A percentile compares a stretch with the other conserved stretches of the same genome.
phyloP scores from a whole-genome alignment of 2,888 invertebrate genomes.

The Cataglyphis rosenhaueri region DNA sequence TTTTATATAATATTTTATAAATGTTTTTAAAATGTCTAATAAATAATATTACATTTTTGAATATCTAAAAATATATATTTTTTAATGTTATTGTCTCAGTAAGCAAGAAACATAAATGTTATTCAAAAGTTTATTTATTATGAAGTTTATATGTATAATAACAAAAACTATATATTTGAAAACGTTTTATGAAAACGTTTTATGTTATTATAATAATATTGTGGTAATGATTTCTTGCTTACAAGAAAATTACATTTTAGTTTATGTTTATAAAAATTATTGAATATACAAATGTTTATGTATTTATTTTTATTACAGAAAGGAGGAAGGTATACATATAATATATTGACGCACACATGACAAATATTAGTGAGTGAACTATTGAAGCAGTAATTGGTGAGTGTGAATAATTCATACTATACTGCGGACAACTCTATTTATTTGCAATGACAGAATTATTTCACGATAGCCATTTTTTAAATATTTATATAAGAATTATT shows the following conservation, averaged over 20 bases:
- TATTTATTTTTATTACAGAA: constrained; percentile 17
- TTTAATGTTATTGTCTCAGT: too few species aligned
- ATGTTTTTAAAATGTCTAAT: too few species aligned
- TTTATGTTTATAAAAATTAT: not conserved
- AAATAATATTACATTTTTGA: too few species aligned
- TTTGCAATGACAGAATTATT: constrained; percentile 4
- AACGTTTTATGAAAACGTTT: not conserved
- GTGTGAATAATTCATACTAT: constrained; percentile 5
- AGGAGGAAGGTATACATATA: too few species aligned
- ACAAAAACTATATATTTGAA: not conserved
- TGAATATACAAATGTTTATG: not conserved
- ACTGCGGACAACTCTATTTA: not conserved
- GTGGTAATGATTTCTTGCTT: not conserved
- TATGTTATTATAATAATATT: not conserved
- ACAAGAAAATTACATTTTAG: not conserved
- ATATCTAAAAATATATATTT: too few species aligned
- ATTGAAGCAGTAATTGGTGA: not conserved
- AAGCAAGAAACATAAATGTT: not conserved
- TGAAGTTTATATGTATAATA: not conserved
- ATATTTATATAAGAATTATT: not conserved
- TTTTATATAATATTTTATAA: too few species aligned
- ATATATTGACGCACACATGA: too few species aligned
- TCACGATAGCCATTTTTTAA: not conserved
- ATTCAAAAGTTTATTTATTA: not conserved
- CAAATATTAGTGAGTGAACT: not conserved